These are phyloP conservation scores for Austrofundulus limnaeus DNA, from an alignment of 2,113 vertebrate species.

Conservation along the genomic window DNA sequence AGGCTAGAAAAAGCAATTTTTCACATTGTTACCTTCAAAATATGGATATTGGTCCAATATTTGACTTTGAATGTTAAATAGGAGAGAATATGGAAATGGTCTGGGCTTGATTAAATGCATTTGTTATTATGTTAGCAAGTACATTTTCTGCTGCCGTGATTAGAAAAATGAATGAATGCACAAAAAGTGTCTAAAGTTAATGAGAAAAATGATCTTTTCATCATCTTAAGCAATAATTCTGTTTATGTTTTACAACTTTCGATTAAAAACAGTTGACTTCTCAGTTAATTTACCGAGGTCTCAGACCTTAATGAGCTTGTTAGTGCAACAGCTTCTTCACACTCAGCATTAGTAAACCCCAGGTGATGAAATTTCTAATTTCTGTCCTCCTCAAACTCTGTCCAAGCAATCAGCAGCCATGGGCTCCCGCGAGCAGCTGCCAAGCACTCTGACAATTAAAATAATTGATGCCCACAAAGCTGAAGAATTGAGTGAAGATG, in stretches of 20 bases:
- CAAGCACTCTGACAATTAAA: constrained; percentile 16
- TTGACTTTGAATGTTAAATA: background rate
- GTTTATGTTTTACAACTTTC: background rate
- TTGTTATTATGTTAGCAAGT: background rate
- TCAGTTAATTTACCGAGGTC: background rate
- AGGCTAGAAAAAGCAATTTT: background rate
- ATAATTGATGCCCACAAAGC: constrained; percentile 4
- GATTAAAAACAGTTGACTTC: background rate
- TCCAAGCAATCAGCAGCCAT: constrained; percentile 7
- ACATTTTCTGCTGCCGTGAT: too few relatives aligned
- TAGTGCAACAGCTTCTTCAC: background rate
- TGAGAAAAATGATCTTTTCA: background rate
- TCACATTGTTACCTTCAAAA: constrained; percentile 9
- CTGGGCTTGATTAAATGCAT: background rate
- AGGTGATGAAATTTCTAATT: constrained; percentile 11
- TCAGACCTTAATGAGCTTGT: constrained; percentile 10
- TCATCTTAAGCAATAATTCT: background rate
- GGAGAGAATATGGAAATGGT: background rate
- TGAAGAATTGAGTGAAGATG: background rate
- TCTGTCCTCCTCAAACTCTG: background rate
- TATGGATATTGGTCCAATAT: background rate
- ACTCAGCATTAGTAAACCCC: constrained; percentile 9
- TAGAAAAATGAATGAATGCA: too few relatives aligned
- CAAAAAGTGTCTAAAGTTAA: background rate
- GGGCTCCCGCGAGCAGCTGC: background rate